These are phyloP conservation scores for Bugulina stolonifera DNA, from an alignment of 2,888 invertebrate genomes.

Conservation along the genomic window DNA sequence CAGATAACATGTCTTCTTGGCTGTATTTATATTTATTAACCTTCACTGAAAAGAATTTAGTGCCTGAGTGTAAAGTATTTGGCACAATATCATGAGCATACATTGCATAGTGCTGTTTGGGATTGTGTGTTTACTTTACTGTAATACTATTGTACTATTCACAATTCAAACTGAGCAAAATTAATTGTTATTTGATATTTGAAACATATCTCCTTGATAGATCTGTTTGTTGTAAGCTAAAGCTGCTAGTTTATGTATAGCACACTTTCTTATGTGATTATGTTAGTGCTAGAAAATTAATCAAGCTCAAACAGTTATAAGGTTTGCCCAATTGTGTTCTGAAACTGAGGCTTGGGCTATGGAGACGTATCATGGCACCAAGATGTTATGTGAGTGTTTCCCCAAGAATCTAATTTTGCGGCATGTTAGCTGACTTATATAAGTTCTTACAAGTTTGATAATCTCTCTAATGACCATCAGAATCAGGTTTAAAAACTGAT, in stretches of 20 bases:
- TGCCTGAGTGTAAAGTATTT: no score
- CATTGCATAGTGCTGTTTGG: no score
- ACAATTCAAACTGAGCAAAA: background rate
- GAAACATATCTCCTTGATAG: background rate
- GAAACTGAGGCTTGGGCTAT: background rate
- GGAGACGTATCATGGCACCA: background rate
- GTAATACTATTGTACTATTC: background rate
- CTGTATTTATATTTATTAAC: no score
- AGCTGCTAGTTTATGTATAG: background rate
- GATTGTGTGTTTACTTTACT: background rate
- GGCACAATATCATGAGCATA: no score
- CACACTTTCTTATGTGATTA: no score
- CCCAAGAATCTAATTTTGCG: no score
- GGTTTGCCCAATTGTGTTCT: background rate
- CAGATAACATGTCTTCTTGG: no score
- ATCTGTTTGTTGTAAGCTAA: background rate
- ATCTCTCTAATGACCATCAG: no score
- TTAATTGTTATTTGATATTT: background rate
- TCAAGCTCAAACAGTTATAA: background rate
- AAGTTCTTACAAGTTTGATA: no score
- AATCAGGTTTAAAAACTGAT: no score
- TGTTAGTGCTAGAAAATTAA: background rate
- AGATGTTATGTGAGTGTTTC: background rate
- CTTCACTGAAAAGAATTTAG: no score
- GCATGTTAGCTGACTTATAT: no score